Conservation (phyloP, 1,140 invertebrate genomes). For the Archivesica marissinica region DNA sequence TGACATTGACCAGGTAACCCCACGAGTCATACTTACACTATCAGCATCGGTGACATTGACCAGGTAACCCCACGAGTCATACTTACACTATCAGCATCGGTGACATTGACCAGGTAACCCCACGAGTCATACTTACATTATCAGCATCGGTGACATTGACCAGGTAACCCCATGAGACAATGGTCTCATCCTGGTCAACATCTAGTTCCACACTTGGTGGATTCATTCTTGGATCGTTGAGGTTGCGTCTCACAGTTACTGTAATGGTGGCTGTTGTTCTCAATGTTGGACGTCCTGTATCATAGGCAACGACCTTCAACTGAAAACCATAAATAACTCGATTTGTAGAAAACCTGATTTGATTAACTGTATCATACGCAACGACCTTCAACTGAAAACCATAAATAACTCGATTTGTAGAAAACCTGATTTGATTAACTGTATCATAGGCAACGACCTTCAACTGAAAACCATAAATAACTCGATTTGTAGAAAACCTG, state of each 20-base stretch:
- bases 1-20: too few relatives aligned
- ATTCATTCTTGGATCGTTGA: slow-evolving; percentile 66
- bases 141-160: slow-evolving; percentile 77
- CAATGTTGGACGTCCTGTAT: slow-evolving; percentile 67
- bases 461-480: too few relatives aligned
- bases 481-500: too few relatives aligned
- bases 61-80: slow-evolving; percentile 69
- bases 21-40: slow-evolving; percentile 80
- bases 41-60: slow-evolving; percentile 77
- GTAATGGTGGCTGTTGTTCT: slow-evolving; percentile 55
- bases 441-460: too few relatives aligned
- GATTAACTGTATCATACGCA: too few relatives aligned
- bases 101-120: slow-evolving; percentile 72
- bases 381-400: too few relatives aligned
- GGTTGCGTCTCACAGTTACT: slow-evolving; percentile 72
- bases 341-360: too few relatives aligned
- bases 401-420: too few relatives aligned
- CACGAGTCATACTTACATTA: slow-evolving; percentile 76
- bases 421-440: too few relatives aligned
- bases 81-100: slow-evolving; percentile 79
- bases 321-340: too few relatives aligned
- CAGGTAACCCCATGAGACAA: slow-evolving; percentile 69
- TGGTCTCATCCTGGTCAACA: slow-evolving; percentile 67
- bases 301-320: slow-evolving; percentile 74
- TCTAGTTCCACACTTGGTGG: slow-evolving; percentile 46